Conservation (phyloP, 2,888 invertebrate genomes). For the Podotricha telesiphe region DNA sequence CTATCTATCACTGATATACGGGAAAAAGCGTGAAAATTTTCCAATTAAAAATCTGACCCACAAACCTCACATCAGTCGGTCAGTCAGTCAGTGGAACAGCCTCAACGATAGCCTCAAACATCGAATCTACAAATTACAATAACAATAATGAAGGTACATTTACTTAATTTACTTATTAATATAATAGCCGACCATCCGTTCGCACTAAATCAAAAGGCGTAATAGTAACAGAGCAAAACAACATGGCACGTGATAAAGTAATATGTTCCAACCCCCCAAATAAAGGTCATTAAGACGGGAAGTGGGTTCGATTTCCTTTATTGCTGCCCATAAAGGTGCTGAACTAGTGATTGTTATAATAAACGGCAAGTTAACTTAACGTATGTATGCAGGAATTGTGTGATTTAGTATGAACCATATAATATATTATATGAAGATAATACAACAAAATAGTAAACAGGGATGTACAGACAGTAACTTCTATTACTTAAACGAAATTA, state of each 20-base stretch:
- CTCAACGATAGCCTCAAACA: too few species aligned
- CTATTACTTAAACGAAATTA: too few species aligned
- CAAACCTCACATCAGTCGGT: too few species aligned
- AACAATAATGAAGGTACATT: background rate
- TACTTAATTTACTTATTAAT: background rate
- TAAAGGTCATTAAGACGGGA: conserved; percentile 55
- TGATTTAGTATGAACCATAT: background rate
- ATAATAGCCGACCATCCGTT: conserved; percentile 18
- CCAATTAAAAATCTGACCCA: too few species aligned
- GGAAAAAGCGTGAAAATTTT: too few species aligned
- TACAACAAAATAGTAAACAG: too few species aligned
- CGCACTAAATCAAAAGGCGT: conserved; percentile 38
- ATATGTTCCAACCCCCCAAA: conserved; percentile 45
- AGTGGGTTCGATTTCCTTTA: conserved; percentile 68
- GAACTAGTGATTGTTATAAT: conserved; percentile 47
- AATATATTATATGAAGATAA: too few species aligned
- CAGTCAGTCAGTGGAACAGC: too few species aligned
- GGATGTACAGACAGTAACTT: too few species aligned
- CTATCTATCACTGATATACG: too few species aligned
- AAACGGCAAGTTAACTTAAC: conserved; percentile 38
- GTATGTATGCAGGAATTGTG: conserved; percentile 14
- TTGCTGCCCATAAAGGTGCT: conserved; percentile 52
- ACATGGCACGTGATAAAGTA: conserved; percentile 46
- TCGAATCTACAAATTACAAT: background rate
- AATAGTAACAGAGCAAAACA: conserved; percentile 43